Conservation (phyloP, 2,113 vertebrate species). For the Harpagus bidentatus region DNA sequence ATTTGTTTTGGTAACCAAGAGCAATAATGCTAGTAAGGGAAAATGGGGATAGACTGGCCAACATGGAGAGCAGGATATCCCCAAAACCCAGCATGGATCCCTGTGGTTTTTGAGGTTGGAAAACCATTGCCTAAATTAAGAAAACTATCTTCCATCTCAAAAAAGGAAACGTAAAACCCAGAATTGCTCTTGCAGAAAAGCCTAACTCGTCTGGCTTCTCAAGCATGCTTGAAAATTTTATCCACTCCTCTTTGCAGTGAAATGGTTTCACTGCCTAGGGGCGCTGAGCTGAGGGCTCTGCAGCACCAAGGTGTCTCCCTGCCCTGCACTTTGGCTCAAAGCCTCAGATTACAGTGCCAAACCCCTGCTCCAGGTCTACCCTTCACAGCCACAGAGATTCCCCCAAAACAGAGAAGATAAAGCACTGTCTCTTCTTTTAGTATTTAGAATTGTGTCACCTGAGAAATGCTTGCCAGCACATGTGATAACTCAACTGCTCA, state of each 20-base stretch:
- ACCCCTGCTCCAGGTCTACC: not conserved
- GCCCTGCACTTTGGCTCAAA: not conserved
- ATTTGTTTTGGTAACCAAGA: not conserved
- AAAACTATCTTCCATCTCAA: not conserved
- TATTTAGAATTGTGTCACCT: not conserved
- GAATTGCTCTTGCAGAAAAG: not conserved
- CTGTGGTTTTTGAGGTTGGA: not conserved
- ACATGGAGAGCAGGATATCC: not conserved
- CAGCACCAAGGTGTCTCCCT: not conserved
- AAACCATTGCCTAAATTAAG: not conserved
- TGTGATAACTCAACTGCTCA: not conserved
- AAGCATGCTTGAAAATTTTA: not conserved
- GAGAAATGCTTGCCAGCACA: fast-evolving
- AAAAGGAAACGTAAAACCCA: not conserved
- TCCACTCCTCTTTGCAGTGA: not conserved
- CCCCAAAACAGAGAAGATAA: not conserved
- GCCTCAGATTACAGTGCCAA: not conserved
- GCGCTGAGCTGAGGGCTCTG: not conserved
- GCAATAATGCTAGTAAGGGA: not conserved
- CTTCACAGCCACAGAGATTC: not conserved
- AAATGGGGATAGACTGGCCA: not conserved
- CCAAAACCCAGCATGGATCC: not conserved
- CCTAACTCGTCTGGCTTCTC: not conserved
- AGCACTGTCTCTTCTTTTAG: fast-evolving
- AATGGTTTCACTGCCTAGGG: not conserved